These are phyloP conservation scores for Tenthredo notha DNA, from an alignment of 2,888 invertebrate genomes.

Conservation along the genomic window DNA sequence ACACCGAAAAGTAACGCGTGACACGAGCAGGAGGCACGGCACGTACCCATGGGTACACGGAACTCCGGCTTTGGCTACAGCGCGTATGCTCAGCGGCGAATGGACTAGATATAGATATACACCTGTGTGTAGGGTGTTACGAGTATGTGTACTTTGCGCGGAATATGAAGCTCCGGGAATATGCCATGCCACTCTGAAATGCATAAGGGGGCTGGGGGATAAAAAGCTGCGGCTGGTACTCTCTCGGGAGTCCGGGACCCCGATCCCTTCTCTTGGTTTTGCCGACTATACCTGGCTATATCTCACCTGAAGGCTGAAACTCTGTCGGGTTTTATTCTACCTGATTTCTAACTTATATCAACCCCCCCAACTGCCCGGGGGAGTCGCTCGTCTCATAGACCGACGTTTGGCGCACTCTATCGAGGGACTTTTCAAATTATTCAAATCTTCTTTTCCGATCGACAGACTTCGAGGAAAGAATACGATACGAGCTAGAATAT, in stretches of 20 bases:
- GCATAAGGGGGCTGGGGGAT: slow-evolving; percentile 50
- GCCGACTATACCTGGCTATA: background rate
- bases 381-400: background rate
- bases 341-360: slow-evolving; percentile 19
- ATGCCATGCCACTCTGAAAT: slow-evolving; percentile 49
- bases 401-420: slow-evolving; percentile 3
- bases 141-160: slow-evolving; percentile 43
- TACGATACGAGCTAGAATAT: background rate
- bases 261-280: background rate
- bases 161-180: slow-evolving; percentile 32
- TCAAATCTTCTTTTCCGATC: background rate
- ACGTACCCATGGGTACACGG: slow-evolving; percentile 22
- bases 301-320: background rate
- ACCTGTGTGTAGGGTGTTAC: background rate
- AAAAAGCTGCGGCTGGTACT: slow-evolving; percentile 49
- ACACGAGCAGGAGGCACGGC: background rate
- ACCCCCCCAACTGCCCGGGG: background rate
- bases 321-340: slow-evolving; percentile 19
- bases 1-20: slow-evolving; percentile 37
- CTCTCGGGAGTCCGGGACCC: background rate
- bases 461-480: background rate
- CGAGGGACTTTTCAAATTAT: slow-evolving; percentile 13
- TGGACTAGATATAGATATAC: background rate
- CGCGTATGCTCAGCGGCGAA: background rate
- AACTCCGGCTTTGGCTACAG: background rate